Evolutionary conservation across 2,888 invertebrate genomes (phyloP).

Genomic region (Tetranychus truncatus): DNA sequence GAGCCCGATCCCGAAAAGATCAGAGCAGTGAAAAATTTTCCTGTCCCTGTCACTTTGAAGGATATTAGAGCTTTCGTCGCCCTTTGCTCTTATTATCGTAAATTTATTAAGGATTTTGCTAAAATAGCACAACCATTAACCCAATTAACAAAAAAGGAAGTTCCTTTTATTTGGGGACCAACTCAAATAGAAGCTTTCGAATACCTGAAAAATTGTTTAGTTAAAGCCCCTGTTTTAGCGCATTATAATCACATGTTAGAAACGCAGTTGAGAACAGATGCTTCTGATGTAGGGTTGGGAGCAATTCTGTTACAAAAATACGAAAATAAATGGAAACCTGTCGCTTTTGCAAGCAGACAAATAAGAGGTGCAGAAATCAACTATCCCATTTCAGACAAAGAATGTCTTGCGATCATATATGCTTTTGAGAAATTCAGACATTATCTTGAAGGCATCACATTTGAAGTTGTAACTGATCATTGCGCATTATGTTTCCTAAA

Average conservation of each 20-base stretch:
- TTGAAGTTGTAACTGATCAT: too few species aligned
- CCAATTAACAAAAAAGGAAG: constrained; percentile 20
- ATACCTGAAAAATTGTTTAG: constrained; percentile 17
- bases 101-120: constrained; percentile 24
- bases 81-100: constrained; percentile 24
- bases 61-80: constrained; percentile 26
- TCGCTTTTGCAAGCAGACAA: constrained; percentile 13
- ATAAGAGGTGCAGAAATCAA: too few species aligned
- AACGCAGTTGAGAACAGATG: not conserved
- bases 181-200: constrained; percentile 17
- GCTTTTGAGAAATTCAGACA: too few species aligned
- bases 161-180: constrained; percentile 18
- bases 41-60: constrained; percentile 19
- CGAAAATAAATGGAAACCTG: constrained; percentile 20
- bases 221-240: constrained; percentile 4
- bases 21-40: constrained; percentile 21
- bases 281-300: constrained; percentile 15
- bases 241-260: too few species aligned
- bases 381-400: too few species aligned
- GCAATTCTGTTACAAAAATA: constrained; percentile 6
- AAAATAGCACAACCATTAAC: constrained; percentile 24
- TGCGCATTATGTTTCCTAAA: too few species aligned
- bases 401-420: too few species aligned
- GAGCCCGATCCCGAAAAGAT: too few species aligned
- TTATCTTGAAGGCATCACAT: too few species aligned